Evolutionary conservation across 2,113 vertebrate species (phyloP).

Genomic region (Poeciliopsis turrubarensis): DNA sequence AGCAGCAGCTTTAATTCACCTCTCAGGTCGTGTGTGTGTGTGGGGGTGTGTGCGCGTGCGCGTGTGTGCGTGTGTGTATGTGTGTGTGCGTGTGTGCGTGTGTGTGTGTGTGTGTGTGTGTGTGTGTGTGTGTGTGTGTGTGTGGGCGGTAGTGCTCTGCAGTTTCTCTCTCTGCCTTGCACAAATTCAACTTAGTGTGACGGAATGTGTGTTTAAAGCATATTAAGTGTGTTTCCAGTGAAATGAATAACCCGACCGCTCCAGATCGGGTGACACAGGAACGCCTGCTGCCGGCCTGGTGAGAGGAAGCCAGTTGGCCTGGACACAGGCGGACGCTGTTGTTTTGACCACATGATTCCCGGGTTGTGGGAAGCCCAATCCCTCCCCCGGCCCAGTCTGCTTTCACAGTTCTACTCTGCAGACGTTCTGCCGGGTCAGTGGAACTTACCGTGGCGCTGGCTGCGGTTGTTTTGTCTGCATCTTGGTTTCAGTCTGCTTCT

Average conservation of each 20-base stretch:
- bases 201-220: constrained; percentile 40
- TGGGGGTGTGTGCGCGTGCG: too few relatives aligned
- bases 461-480: constrained; percentile 59
- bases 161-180: constrained; percentile 29
- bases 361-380: not conserved
- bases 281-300: not conserved
- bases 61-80: too few relatives aligned
- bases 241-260: constrained; percentile 29
- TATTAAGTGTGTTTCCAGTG: constrained; percentile 38
- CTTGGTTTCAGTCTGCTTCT: constrained; percentile 17
- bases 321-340: not conserved
- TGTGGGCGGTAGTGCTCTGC: constrained; percentile 27
- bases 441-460: constrained; percentile 49
- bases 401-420: constrained; percentile 16
- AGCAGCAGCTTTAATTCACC: constrained; percentile 37
- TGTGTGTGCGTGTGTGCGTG: constrained; percentile 21
- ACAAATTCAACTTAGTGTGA: constrained; percentile 30
- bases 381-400: not conserved
- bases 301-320: not conserved
- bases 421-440: constrained; percentile 13
- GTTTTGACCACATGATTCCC: not conserved
- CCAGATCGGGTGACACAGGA: constrained; percentile 30
- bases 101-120: too few relatives aligned
- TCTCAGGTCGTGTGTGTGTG: constrained; percentile 7
- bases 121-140: not conserved